Evolutionary conservation across 2,888 invertebrate species (phyloP), one percentile per base, ranked within the genome.

Genomic region (Petrophora chlorosata): DNA sequence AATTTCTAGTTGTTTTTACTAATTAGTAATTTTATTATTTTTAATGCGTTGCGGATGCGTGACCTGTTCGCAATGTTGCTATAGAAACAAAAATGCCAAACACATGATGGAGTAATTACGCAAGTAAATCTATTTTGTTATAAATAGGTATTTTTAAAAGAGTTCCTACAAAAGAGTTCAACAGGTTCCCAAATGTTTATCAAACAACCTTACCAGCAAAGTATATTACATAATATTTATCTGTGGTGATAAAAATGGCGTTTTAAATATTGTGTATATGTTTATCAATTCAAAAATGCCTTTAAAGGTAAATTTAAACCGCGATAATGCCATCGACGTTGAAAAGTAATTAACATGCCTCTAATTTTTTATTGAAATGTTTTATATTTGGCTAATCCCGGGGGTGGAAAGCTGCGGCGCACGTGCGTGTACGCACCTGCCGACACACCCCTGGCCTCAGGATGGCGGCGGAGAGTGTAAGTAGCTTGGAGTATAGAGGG

Each of bases 401-500:
- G 63, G 53, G 51, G 68, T 65, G 59, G 53, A 78, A 82, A 85
- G 82, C 83, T 82, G 85, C 68, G 56, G 19, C 77, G 73, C 88
- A 88, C 88, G 87, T 89, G 88, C 81, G 82, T 59, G 10, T 34
- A 70, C 73, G 79, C 88, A 89, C 88, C 88, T 89, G 88, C 81
- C 76, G 63, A 16, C 63, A 49, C 67, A 57, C 69, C 61, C 65
- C 53, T 48, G 35, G n/a, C n/a, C n/a, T n/a, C n/a, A 38, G 59
- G 56, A 46, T 23, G 53, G 67, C n/a, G n/a, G n/a, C n/a, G n/a
- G n/a, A n/a, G n/a, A n/a, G 61, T 66, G 61, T 56, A 51, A 56
- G 17, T 40, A 48, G 56, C 56, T 48, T 30, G 34, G 46, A 49
- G n/a, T 55, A 56, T 53, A 48, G 39, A 44, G 28, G 23, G 43